Percentiles rank a stretch among this genome's conserved stretches.
These are phyloP conservation scores for Drosophila dives DNA, from an alignment of 2,888 invertebrate species.

Conservation along the genomic window DNA sequence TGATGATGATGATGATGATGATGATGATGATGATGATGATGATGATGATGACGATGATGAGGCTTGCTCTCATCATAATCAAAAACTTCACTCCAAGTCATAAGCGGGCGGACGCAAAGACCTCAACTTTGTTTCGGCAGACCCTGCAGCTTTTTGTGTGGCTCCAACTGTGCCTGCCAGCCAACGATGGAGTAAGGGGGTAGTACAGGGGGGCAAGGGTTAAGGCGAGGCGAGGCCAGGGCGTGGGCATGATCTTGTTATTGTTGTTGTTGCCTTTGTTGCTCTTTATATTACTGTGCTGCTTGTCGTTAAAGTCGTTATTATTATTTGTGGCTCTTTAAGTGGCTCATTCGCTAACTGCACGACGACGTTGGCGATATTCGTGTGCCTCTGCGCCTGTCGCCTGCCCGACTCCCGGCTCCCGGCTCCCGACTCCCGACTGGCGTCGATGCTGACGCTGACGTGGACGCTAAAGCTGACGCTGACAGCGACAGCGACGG, in stretches of 20 bases:
- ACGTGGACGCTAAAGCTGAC: constrained; percentile 43
- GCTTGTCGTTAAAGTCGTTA: constrained; percentile 79
- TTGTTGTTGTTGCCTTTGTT: constrained; percentile 36
- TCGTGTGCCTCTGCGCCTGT: constrained; percentile 65
- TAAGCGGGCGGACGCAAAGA: constrained; percentile 70
- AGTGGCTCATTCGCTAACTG: constrained; percentile 82
- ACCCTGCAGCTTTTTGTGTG: constrained; percentile 54
- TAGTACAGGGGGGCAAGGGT: not conserved
- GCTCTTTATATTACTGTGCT: constrained; percentile 51
- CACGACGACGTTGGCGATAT: constrained; percentile 77
- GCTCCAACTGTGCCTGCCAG: constrained; percentile 44
- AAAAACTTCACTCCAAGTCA: constrained; percentile 66
- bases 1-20: constrained; percentile 22
- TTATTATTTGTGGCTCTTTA: constrained; percentile 81
- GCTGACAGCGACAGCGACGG: constrained; percentile 72
- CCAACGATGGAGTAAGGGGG: not conserved
- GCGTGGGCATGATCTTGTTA: constrained; percentile 47
- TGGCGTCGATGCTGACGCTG: constrained; percentile 47
- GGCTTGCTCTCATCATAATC: constrained; percentile 60
- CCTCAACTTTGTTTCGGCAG: constrained; percentile 65
- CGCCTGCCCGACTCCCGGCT: not conserved
- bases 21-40: constrained; percentile 17
- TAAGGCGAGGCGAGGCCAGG: constrained; percentile 11
- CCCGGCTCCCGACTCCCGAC: constrained; percentile 23
- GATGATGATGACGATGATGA: constrained; percentile 17